Evolutionary conservation across 1,140 invertebrate species (phyloP), one percentile per base, ranked within the genome.

Genomic region (Bombus haemorrhoidalis): DNA sequence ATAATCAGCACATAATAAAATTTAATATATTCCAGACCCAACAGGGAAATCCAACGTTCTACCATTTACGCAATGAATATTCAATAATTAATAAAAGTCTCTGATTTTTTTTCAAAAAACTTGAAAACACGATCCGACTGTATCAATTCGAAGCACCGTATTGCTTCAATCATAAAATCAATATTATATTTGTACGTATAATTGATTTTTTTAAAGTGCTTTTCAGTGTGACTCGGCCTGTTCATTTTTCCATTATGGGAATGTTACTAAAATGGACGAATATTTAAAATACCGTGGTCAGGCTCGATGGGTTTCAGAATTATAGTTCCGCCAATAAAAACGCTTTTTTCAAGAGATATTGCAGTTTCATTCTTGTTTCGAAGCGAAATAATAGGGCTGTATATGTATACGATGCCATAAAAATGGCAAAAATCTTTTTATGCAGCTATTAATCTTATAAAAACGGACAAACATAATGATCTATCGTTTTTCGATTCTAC

Each of bases 141-240:
- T 37, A 37, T 69, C 66, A 22, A 34, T 69, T 25, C 34, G 22
- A 39, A 39, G 34, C 18, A 25, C 9, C 9, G 18, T 69, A 34
- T 69, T 37, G 18, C 34, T 25, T 69, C 34, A 69, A 69, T 71
- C 10, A 22, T 9, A 47, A 74, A 74, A 74, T 28, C 41, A 74
- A 74, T 74, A 53, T 74, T 74, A 74, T 74, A 74, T 74, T 74
- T 74, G 72, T 8, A 47, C n/a, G 72, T 47, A 75, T 53, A 75
- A 75, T 53, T 75, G 73, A 75, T 75, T 75, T 75, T 75, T 75
- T 57, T 57, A 37, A 75, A 75, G 73, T 75, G 47, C 73, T 57
- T 75, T 75, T 37, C 43, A 28, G 28, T 75, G 73, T 57, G 47
- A 53, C 47, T 37, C 71, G 39, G 15, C 28, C 47, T 57, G 68